Conservation (phyloP, 2,888 invertebrate genomes). For the Ichneumoninae sp. region DNA sequence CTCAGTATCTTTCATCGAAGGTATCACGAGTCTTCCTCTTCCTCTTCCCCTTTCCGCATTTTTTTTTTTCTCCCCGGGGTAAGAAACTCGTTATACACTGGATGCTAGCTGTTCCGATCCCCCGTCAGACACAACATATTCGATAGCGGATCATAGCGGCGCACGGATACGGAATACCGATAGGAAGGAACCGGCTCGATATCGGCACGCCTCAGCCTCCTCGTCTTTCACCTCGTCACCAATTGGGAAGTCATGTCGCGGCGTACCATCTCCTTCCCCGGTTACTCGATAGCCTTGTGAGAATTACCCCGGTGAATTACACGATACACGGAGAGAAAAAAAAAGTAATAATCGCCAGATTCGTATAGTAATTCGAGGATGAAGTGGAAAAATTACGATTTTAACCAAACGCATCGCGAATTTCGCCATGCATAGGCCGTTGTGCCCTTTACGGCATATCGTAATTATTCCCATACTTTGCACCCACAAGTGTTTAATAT, state of each 20-base stretch:
- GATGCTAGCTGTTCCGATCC: slow-evolving; percentile 18
- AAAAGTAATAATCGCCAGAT: no score
- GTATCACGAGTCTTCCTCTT: slow-evolving; percentile 27
- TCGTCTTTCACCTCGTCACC: background rate
- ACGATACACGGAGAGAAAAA: no score
- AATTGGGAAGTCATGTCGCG: slow-evolving; percentile 17
- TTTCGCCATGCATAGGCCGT: no score
- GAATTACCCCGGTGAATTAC: background rate
- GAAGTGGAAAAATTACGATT: no score
- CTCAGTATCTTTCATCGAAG: slow-evolving; percentile 56
- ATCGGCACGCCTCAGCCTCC: slow-evolving; percentile 5
- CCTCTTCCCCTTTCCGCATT: background rate
- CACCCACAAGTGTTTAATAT: no score
- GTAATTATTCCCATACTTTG: no score
- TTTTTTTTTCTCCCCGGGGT: slow-evolving; percentile 45
- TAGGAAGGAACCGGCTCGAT: slow-evolving; percentile 18
- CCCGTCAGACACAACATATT: slow-evolving; percentile 52
- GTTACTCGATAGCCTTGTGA: background rate
- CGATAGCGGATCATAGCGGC: slow-evolving; percentile 54
- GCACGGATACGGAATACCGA: slow-evolving; percentile 60
- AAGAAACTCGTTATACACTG: slow-evolving; percentile 60
- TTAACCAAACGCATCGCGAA: no score
- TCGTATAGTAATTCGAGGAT: no score
- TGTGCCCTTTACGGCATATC: no score
- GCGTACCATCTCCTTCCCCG: background rate